phyloP scores from a whole-genome alignment of 2,888 invertebrate genomes.

The Chironomus tentans region DNA sequence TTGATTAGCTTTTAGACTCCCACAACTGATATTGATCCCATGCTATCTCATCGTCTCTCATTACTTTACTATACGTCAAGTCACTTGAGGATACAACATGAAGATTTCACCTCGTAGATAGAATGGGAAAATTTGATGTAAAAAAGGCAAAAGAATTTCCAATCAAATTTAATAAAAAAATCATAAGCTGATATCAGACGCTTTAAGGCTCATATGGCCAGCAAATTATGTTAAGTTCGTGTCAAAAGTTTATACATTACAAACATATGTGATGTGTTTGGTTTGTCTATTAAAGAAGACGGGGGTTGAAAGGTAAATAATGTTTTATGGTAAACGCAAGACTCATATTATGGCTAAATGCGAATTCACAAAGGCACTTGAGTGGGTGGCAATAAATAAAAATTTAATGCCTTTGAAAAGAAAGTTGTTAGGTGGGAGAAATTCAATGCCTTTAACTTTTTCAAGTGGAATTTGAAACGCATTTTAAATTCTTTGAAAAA shows the following conservation, averaged over 20 bases:
- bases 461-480: too few species aligned
- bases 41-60: not conserved
- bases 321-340: not conserved
- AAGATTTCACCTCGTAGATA: not conserved
- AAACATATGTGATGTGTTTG: not conserved
- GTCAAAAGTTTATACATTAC: not conserved
- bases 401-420: not conserved
- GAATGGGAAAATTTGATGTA: too few species aligned
- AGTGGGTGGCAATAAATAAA: not conserved
- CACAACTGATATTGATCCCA: not conserved
- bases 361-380: not conserved
- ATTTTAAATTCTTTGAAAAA: too few species aligned
- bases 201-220: conserved; percentile 14
- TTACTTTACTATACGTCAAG: not conserved
- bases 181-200: not conserved
- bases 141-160: not conserved
- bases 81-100: not conserved
- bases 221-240: conserved; percentile 6
- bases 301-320: not conserved
- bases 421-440: too few species aligned
- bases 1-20: not conserved
- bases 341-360: too few species aligned
- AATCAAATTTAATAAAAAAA: not conserved
- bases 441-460: too few species aligned
- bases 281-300: not conserved